A percentile compares a stretch with the other conserved stretches of the same genome.
These are phyloP conservation scores for Takifugu bimaculatus DNA, from an alignment of 2,113 vertebrate species.

Conservation along the genomic window DNA sequence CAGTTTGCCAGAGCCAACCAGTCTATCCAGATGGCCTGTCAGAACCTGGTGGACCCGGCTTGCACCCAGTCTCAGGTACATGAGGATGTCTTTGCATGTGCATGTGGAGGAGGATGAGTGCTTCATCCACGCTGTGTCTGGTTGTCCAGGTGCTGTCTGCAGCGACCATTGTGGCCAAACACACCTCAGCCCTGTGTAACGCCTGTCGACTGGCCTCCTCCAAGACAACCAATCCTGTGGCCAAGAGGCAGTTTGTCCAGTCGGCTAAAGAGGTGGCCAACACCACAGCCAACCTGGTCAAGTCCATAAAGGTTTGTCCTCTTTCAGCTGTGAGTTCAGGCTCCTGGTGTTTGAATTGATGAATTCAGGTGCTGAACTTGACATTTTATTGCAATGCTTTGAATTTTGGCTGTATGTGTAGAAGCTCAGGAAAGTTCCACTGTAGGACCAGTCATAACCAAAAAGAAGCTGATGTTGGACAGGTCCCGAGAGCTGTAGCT, in stretches of 20 bases:
- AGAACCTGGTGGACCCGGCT: slow-evolving; percentile 92
- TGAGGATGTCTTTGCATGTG: background rate
- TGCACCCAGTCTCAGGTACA: slow-evolving; percentile 95
- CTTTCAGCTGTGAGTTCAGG: background rate
- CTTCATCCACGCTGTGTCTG: background rate
- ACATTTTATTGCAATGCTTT: no score
- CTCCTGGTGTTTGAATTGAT: no score
- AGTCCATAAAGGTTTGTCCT: slow-evolving; percentile 90
- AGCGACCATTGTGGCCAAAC: slow-evolving; percentile 96
- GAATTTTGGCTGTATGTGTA: no score
- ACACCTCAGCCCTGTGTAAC: slow-evolving; percentile 95
- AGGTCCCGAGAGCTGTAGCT: no score
- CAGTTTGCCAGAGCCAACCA: slow-evolving; percentile 97
- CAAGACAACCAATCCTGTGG: slow-evolving; percentile 89
- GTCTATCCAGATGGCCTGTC: slow-evolving; percentile 98
- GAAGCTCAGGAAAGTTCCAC: no score
- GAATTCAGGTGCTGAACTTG: no score
- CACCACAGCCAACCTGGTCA: slow-evolving; percentile 96
- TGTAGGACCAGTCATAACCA: no score
- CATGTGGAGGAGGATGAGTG: background rate
- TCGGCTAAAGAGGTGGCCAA: slow-evolving; percentile 98
- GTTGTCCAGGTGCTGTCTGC: slow-evolving; percentile 88
- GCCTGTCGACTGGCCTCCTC: slow-evolving; percentile 94
- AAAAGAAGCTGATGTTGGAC: no score
- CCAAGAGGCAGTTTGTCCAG: slow-evolving; percentile 98